Percentiles rank a stretch among this genome's conserved stretches.
Evolutionary conservation across 2,888 invertebrate genomes (phyloP).

Genomic region (Loripinus fragilis): DNA sequence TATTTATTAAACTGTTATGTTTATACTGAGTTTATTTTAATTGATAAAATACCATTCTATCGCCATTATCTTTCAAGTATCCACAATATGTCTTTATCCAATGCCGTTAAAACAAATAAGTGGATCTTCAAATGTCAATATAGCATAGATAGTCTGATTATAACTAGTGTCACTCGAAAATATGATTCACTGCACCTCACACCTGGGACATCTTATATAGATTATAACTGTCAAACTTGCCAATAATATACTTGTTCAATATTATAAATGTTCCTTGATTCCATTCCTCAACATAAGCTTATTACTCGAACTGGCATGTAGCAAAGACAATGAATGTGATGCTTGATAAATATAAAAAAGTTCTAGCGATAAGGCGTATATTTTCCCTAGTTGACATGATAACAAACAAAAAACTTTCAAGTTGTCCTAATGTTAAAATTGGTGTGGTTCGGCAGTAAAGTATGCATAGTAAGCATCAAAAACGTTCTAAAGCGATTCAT

Average conservation of each 20-base stretch:
- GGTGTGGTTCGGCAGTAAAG: too few species aligned
- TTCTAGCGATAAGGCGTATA: too few species aligned
- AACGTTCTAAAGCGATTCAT: too few species aligned
- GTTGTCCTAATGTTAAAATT: too few species aligned
- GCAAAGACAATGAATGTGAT: too few species aligned
- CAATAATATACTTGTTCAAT: constrained; percentile 7
- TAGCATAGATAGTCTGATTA: constrained; percentile 7
- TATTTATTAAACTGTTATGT: constrained; percentile 7
- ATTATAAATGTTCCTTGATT: not conserved
- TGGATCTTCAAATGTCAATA: constrained; percentile 13
- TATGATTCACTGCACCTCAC: constrained; percentile 3
- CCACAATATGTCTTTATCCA: constrained; percentile 2
- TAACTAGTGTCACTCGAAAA: constrained; percentile 9
- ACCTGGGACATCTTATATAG: constrained; percentile 8
- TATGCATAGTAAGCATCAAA: too few species aligned
- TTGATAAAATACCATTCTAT: constrained; percentile 19
- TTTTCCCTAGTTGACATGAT: too few species aligned
- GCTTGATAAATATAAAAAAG: too few species aligned
- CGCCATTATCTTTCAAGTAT: constrained; percentile 6
- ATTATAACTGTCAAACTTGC: constrained; percentile 2
- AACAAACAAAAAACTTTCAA: too few species aligned
- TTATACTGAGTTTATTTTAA: constrained; percentile 16
- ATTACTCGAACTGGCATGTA: too few species aligned
- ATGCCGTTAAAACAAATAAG: constrained; percentile 15
- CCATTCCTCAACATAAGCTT: too few species aligned